A percentile compares a stretch with the other conserved stretches of the same genome.
Conservation (phyloP, 2,888 invertebrate species). For the Caenorhabditis uteleia region DNA sequence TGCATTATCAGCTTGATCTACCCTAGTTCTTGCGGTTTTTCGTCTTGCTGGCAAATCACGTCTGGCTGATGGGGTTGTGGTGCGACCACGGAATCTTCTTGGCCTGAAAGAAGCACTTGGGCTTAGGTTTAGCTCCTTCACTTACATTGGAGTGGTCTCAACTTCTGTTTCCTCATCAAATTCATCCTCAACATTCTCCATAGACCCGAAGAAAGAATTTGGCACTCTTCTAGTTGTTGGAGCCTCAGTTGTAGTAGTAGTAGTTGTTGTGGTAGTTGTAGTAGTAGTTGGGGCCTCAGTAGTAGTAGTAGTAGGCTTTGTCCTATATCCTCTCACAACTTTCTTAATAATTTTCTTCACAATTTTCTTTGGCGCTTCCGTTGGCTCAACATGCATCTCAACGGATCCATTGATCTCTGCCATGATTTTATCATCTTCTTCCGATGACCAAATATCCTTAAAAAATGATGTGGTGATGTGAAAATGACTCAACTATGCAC, state of each 20-base stretch:
- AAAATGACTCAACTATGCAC: not conserved
- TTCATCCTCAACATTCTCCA: conserved; percentile 8
- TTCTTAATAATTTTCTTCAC: conserved; percentile 42
- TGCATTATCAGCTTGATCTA: conserved; percentile 48
- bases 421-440: conserved; percentile 37
- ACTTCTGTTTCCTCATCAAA: conserved; percentile 2
- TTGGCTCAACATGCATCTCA: conserved; percentile 32
- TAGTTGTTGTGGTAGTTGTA: conserved; percentile 23
- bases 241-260: conserved; percentile 7
- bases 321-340: conserved; percentile 27
- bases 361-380: conserved; percentile 31
- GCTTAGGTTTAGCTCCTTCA: too few species aligned
- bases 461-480: not conserved
- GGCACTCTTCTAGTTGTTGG: conserved; percentile 14
- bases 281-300: conserved; percentile 15
- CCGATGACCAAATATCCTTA: conserved; percentile 42
- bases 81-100: conserved; percentile 26
- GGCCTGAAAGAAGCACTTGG: not conserved
- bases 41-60: conserved; percentile 39
- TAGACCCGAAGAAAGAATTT: conserved; percentile 26
- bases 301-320: conserved; percentile 4
- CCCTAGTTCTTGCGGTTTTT: conserved; percentile 19
- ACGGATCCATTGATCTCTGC: conserved; percentile 37
- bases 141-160: conserved; percentile 9
- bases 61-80: conserved; percentile 44